A percentile compares a stretch with the other conserved stretches of the same genome.
Evolutionary conservation across 2,797 vertebrate genomes (phyloP).

Genomic region (Streptopelia turtur): DNA sequence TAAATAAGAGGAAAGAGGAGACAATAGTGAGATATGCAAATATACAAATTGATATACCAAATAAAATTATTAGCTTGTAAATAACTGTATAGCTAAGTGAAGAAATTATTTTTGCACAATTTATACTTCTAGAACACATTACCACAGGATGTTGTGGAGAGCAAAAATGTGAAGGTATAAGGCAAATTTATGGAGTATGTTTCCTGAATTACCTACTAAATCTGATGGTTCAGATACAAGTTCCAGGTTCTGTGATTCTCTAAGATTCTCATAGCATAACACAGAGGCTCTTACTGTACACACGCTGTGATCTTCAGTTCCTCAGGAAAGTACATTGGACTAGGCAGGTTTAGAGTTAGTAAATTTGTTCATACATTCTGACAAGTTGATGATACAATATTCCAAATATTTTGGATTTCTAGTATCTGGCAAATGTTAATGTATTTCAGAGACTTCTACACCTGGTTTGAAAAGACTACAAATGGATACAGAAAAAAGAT

Average conservation of each 20-base stretch:
- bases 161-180: not conserved
- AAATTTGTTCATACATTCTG: not conserved
- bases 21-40: not conserved
- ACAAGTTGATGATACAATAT: not conserved
- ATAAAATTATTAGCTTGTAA: not conserved
- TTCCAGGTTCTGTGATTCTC: not conserved
- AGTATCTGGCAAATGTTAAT: not conserved
- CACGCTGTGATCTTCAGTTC: rapidly evolving
- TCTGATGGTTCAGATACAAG: not conserved
- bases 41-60: not conserved
- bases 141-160: not conserved
- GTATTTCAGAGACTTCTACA: not conserved
- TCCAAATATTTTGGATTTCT: not conserved
- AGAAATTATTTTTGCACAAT: not conserved
- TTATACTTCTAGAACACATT: not conserved
- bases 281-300: not conserved
- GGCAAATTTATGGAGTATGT: not conserved
- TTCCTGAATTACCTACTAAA: not conserved
- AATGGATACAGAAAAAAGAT: not conserved
- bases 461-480: not conserved
- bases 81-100: not conserved
- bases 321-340: not conserved
- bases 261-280: not conserved
- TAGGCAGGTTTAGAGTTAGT: not conserved
- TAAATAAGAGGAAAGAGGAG: not conserved